Percentiles rank a stretch among this genome's conserved stretches.
Conservation (phyloP, 2,113 vertebrate species). For the Plecturocebus donacophilus region DNA sequence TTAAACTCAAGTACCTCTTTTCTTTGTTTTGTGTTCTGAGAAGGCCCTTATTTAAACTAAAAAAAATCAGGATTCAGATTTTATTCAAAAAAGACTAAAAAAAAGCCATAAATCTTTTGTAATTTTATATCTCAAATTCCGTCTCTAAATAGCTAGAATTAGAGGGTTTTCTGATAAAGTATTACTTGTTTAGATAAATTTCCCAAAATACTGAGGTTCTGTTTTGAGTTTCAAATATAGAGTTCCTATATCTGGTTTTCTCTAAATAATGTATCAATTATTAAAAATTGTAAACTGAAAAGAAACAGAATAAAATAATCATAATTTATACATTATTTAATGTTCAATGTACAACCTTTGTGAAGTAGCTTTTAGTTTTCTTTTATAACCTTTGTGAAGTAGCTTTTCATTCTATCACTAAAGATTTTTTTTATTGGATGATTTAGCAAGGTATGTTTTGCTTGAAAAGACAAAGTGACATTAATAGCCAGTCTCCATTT, state of each 20-base stretch:
- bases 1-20: neutral
- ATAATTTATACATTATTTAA: neutral
- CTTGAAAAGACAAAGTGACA: neutral
- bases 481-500: neutral
- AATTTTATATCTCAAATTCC: neutral
- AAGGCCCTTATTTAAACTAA: neutral
- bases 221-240: neutral
- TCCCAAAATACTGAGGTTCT: neutral
- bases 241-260: neutral
- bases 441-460: neutral
- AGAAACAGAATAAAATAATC: neutral
- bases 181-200: neutral
- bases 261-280: neutral
- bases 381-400: neutral
- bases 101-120: neutral
- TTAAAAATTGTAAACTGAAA: neutral
- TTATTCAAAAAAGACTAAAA: neutral
- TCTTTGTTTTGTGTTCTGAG: neutral
- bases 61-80: constrained; percentile 4
- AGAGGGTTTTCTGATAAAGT: neutral
- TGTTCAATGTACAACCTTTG: neutral
- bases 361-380: neutral
- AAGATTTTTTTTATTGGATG: neutral
- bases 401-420: neutral
- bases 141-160: too few relatives aligned